Conservation (phyloP, 2,888 invertebrate genomes). For the Stegana nigrithorax region DNA sequence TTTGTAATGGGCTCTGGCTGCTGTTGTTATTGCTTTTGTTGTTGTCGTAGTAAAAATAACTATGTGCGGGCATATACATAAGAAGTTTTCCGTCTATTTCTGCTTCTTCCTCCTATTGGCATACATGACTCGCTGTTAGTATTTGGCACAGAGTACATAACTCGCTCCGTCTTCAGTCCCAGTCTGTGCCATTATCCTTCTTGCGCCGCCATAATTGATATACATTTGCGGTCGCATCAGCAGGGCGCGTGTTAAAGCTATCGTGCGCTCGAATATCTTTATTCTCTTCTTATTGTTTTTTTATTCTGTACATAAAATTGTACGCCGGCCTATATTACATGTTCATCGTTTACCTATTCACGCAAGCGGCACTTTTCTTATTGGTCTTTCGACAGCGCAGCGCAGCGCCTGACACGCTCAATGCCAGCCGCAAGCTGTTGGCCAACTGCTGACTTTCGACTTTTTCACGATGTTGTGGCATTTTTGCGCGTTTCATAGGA, state of each 20-base stretch:
- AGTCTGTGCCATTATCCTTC: constrained; percentile 7
- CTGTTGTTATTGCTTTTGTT: neutral
- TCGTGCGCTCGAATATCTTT: neutral
- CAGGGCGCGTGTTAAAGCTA: constrained; percentile 18
- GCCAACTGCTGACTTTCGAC: constrained; percentile 24
- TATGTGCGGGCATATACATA: constrained; percentile 1
- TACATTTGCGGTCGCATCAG: constrained; percentile 23
- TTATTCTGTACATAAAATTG: too few species aligned
- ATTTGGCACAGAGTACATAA: constrained; percentile 27
- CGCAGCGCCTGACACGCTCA: constrained; percentile 38
- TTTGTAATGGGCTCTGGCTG: constrained; percentile 14
- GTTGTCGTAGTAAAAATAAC: neutral
- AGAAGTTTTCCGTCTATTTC: too few species aligned
- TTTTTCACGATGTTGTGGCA: constrained; percentile 40
- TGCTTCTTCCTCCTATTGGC: neutral
- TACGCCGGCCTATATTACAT: too few species aligned
- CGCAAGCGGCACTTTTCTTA: constrained; percentile 11
- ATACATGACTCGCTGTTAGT: constrained; percentile 20
- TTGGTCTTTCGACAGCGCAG: constrained; percentile 1
- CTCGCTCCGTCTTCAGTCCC: constrained; percentile 27
- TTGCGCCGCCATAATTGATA: constrained; percentile 55
- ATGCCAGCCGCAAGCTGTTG: too few species aligned
- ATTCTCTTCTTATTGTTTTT: too few species aligned
- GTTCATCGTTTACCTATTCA: constrained; percentile 9
- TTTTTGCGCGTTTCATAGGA: constrained; percentile 39